These are phyloP conservation scores for Ptilodon capucinus DNA, from an alignment of 2,888 invertebrate species.

Conservation along the genomic window DNA sequence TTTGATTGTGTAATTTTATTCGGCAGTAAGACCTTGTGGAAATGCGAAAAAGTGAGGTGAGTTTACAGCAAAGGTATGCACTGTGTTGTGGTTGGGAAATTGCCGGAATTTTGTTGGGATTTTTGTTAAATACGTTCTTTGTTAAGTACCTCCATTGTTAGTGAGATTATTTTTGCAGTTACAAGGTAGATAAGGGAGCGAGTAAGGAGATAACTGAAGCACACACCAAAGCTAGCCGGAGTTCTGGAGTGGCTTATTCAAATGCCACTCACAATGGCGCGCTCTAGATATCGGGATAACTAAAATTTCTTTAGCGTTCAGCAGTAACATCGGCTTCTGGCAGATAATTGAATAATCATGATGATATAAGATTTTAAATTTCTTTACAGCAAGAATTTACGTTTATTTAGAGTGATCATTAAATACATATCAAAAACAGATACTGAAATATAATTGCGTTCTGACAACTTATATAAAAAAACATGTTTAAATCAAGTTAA, in stretches of 20 bases:
- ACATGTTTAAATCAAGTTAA: no score
- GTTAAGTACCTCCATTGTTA: constrained; percentile 4
- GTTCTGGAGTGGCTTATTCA: constrained; percentile 12
- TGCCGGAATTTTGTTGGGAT: constrained; percentile 10
- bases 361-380: constrained; percentile 2
- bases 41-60: constrained; percentile 26
- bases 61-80: constrained; percentile 20
- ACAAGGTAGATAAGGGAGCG: neutral
- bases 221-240: constrained; percentile 7
- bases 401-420: no score
- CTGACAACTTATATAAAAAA: no score
- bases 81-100: constrained; percentile 14
- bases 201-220: constrained; percentile 1
- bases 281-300: constrained; percentile 18
- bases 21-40: constrained; percentile 33
- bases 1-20: constrained; percentile 45
- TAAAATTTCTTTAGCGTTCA: constrained; percentile 20
- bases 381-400: constrained; percentile 14
- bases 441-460: no score
- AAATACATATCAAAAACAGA: no score
- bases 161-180: neutral
- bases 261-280: constrained; percentile 23
- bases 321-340: constrained; percentile 27
- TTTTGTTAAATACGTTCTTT: constrained; percentile 14
- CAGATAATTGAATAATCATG: constrained; percentile 1